Base-by-base conservation (phyloP, 2,888 invertebrate species). In the Rambutsinella grinnellia region DNA sequence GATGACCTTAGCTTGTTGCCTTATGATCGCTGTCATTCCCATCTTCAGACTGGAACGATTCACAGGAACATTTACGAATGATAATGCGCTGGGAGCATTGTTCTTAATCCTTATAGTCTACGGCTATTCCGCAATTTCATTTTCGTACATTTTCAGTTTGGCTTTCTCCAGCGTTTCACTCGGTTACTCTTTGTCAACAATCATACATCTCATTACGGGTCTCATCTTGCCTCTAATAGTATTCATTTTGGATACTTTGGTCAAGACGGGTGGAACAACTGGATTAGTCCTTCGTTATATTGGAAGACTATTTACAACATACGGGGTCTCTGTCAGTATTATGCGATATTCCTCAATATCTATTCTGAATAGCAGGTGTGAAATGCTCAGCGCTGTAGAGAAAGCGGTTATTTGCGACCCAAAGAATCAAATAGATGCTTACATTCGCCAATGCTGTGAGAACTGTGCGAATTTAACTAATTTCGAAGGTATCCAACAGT, bases 61-160 rank as follows among this genome's bases (percentile, higher is more conserved):
- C 21, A 19, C 51, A 5, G 69, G 69, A 28, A 72, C 71, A 15
- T 79, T 79, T 23, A 77, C 68, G 1, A 44, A 56, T 15, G 28
- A 68, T 70, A 69, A 62, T 46, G 56, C 72, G 19, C 24, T 79
- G 15, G 90, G 85, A 62, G 80, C 87, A 72, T 84, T 89, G 5
- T 83, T 88, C 0, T 69, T 89, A 8, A 84, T 90, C 36, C 86
- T 92, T 58, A 6, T 90, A 0, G 82, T 91, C 61, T 92, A 91
- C 81, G 90, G 91, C 8, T 81, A 90, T 78, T 88, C 91, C 44
- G 90, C 90, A 84, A 88, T 93, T 81, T 90, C 92, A 15, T 88
- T 91, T 82, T 87, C 91, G 68, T 94, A 94, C 86, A 85, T 91
- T 5, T 87, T 89, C 78, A 89, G 89, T 67, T 89, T 89, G 83